Percentiles rank a stretch among this genome's conserved stretches.
Evolutionary conservation across 2,113 vertebrate species (phyloP).

Genomic region (Rostratula benghalensis): DNA sequence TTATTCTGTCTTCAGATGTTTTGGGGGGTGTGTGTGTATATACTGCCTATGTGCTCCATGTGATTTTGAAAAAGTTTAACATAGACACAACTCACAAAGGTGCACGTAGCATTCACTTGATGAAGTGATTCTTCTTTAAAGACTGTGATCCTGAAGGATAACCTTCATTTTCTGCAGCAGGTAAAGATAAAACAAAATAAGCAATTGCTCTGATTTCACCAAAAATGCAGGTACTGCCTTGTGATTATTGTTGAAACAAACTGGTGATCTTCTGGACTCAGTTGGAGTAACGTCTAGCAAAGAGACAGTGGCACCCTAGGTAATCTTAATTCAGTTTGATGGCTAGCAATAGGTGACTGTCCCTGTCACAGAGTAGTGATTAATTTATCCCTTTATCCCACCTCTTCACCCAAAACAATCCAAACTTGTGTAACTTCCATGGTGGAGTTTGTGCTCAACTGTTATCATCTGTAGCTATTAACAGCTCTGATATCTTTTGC

Average conservation of each 20-base stretch:
- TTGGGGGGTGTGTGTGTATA: background rate
- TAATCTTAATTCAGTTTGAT: background rate
- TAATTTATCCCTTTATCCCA: background rate
- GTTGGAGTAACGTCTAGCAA: background rate
- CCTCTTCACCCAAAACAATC: background rate
- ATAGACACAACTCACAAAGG: background rate
- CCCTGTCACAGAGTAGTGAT: background rate
- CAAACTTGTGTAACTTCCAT: background rate
- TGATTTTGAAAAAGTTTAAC: background rate
- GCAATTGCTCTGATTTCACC: background rate
- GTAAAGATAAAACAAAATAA: background rate
- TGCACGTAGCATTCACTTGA: background rate
- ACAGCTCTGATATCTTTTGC: background rate
- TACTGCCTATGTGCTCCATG: rapidly evolving
- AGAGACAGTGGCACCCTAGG: background rate
- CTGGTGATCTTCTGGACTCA: background rate
- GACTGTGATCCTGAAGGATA: background rate
- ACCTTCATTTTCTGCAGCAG: background rate
- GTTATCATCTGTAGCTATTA: background rate
- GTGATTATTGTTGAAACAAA: background rate
- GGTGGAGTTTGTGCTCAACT: background rate
- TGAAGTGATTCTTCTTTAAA: background rate
- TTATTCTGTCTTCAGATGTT: background rate
- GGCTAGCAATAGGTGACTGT: background rate
- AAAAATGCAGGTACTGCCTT: background rate